Percentiles rank a stretch among this genome's conserved stretches.
phyloP scores from a whole-genome alignment of 2,888 invertebrate genomes.

The Melanchra persicariae region DNA sequence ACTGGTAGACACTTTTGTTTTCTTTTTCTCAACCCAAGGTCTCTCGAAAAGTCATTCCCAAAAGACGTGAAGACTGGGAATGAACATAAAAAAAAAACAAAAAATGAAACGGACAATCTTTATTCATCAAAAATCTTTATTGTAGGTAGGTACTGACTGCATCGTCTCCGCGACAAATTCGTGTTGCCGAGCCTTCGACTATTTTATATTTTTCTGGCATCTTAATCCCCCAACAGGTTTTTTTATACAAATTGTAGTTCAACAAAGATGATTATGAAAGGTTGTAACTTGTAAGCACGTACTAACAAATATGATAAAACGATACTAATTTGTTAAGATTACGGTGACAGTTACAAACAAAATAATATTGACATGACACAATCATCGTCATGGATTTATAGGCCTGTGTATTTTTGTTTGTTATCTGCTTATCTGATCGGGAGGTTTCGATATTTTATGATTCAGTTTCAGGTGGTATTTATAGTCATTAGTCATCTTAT shows the following conservation, averaged over 20 bases:
- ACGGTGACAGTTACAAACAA: conserved; percentile 31
- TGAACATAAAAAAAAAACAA: too few relatives aligned
- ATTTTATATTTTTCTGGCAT: conserved; percentile 4
- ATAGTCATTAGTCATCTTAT: background rate
- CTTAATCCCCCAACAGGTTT: conserved; percentile 25
- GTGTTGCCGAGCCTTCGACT: background rate
- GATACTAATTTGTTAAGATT: conserved; percentile 29
- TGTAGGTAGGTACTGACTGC: too few relatives aligned
- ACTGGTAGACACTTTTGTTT: too few relatives aligned
- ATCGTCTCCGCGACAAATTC: background rate
- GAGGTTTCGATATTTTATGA: conserved; percentile 2
- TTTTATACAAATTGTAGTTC: conserved; percentile 26
- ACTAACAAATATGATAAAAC: conserved; percentile 41
- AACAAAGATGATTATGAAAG: conserved; percentile 4
- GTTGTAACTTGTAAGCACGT: conserved; percentile 11
- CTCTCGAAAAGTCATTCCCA: too few relatives aligned
- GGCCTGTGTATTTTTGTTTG: conserved; percentile 16
- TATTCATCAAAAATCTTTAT: too few relatives aligned
- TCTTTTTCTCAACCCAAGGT: too few relatives aligned
- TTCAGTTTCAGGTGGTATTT: conserved; percentile 11
- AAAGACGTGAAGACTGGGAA: background rate
- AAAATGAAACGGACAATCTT: too few relatives aligned
- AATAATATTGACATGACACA: conserved; percentile 33
- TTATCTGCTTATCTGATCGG: conserved; percentile 4
- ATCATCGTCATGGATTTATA: conserved; percentile 4